A percentile compares a stretch with the other conserved stretches of the same genome.
Conservation (phyloP, 2,113 vertebrate species). For the Hypanus sabinus region DNA sequence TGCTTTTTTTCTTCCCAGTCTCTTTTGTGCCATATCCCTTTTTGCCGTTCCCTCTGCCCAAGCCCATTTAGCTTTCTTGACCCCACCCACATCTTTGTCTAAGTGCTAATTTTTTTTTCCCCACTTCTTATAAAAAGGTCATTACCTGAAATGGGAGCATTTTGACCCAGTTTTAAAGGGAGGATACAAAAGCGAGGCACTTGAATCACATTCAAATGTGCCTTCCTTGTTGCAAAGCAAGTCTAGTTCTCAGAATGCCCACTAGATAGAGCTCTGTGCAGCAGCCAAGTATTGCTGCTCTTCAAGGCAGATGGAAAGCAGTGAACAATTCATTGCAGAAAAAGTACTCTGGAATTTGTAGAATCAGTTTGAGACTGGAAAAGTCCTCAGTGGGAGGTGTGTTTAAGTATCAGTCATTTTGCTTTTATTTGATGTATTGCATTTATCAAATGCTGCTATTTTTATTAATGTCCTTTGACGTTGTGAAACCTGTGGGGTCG, state of each 20-base stretch:
- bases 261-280: conserved; percentile 35
- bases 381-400: neutral
- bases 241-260: conserved; percentile 1
- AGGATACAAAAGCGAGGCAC: neutral
- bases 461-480: neutral
- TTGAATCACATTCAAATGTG: neutral
- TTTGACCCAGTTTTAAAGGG: neutral
- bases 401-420: neutral
- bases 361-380: neutral
- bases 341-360: neutral
- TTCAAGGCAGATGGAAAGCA: neutral
- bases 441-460: neutral
- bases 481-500: neutral
- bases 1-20: too few relatives aligned
- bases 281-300: neutral
- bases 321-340: neutral
- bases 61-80: too few relatives aligned
- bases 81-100: too few relatives aligned
- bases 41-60: too few relatives aligned
- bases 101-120: too few relatives aligned
- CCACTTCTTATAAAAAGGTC: neutral
- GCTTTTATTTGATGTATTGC: neutral
- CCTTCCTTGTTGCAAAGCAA: too few relatives aligned
- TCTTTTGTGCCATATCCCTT: too few relatives aligned
- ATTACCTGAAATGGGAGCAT: neutral